A percentile compares a stretch with the other conserved stretches of the same genome.
Evolutionary conservation across 1,140 invertebrate genomes (phyloP).

Genomic region (Drosophila nigrodunni): DNA sequence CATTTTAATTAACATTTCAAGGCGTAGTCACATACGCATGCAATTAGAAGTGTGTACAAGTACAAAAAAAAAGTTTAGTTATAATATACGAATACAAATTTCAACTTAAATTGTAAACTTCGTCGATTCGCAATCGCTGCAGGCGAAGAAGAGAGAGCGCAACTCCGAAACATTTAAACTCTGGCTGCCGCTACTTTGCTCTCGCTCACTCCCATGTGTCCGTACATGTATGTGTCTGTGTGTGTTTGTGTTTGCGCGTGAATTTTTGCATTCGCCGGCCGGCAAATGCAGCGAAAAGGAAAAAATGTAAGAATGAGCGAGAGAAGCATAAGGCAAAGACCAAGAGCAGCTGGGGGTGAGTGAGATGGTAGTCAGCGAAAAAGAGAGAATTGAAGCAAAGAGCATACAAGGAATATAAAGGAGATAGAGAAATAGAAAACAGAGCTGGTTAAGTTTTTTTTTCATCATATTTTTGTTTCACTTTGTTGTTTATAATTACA

Average conservation of each 20-base stretch:
- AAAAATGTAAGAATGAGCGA: slow-evolving; percentile 4
- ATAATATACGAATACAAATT: slow-evolving; percentile 48
- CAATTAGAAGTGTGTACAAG: slow-evolving; percentile 63
- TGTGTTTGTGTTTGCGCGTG: slow-evolving; percentile 15
- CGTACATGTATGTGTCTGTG: slow-evolving; percentile 2
- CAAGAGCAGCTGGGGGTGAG: not conserved
- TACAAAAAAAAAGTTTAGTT: slow-evolving; percentile 56
- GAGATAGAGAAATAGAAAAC: slow-evolving; percentile 55
- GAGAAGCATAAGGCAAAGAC: slow-evolving; percentile 11
- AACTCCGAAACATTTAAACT: not conserved
- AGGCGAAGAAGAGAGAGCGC: slow-evolving; percentile 11
- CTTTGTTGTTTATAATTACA: slow-evolving; percentile 81
- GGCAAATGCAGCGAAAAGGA: slow-evolving; percentile 46
- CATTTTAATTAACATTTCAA: slow-evolving; percentile 79
- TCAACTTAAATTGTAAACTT: slow-evolving; percentile 33
- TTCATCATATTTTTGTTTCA: slow-evolving; percentile 81
- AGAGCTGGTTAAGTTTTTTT: slow-evolving; percentile 73
- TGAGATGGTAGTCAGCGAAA: not conserved
- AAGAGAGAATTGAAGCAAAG: slow-evolving; percentile 2
- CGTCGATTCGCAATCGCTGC: slow-evolving; percentile 18
- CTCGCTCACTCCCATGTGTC: slow-evolving; percentile 26
- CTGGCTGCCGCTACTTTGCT: not conserved
- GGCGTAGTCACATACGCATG: slow-evolving; percentile 72
- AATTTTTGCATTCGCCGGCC: slow-evolving; percentile 58
- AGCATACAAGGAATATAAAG: slow-evolving; percentile 5